Evolutionary conservation across 2,113 vertebrate genomes (phyloP).

Genomic region (Paracyprichromis sp.): DNA sequence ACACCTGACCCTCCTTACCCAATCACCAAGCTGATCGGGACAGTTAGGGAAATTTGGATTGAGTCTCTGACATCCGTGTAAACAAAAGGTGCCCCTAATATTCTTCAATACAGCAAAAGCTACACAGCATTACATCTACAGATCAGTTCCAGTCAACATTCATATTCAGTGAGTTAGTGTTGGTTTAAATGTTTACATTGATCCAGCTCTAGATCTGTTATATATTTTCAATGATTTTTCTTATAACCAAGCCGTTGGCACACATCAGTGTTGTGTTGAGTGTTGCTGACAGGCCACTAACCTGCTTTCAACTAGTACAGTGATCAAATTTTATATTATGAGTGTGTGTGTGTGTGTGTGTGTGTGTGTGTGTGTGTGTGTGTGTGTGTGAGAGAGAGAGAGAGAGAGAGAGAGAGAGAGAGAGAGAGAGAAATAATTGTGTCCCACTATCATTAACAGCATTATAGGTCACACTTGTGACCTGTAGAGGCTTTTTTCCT

Average conservation of each 20-base stretch:
- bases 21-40: background rate
- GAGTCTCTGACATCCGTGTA: background rate
- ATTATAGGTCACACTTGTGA: background rate
- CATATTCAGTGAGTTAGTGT: background rate
- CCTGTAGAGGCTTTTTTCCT: background rate
- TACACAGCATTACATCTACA: background rate
- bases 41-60: background rate
- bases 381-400: background rate
- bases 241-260: background rate
- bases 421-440: background rate
- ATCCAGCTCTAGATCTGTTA: background rate
- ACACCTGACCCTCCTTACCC: background rate
- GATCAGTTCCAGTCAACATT: background rate
- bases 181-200: background rate
- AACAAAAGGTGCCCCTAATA: background rate
- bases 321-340: conserved; percentile 32
- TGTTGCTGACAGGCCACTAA: background rate
- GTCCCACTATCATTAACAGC: background rate
- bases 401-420: background rate
- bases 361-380: background rate
- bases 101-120: background rate
- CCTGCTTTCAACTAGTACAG: background rate
- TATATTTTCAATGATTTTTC: background rate
- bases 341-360: background rate
- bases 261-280: background rate